Evolutionary conservation across 2,113 vertebrate species (phyloP).

Genomic region (Herpailurus yagouaroundi): DNA sequence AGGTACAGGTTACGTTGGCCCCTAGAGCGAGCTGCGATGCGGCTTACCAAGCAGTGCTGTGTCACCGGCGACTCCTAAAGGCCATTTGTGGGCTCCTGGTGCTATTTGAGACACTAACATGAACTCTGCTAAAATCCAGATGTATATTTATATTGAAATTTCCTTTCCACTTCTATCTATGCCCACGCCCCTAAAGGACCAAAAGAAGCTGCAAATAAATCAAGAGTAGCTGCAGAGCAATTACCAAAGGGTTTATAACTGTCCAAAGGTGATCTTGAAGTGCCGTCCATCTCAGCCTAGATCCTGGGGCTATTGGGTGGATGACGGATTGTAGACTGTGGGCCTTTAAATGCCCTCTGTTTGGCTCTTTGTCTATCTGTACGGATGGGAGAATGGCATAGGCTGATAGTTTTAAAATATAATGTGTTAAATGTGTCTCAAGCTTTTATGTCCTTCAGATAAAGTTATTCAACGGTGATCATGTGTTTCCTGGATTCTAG

Average conservation of each 20-base stretch:
- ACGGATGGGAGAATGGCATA: neutral
- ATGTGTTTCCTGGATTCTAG: neutral
- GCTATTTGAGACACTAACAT: neutral
- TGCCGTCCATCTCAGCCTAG: neutral
- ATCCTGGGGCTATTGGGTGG: accelerated
- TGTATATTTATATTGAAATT: neutral
- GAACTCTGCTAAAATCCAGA: neutral
- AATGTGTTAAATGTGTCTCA: neutral
- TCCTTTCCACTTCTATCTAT: neutral
- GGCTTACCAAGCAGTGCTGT: neutral
- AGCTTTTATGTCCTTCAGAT: neutral
- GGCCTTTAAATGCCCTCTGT: neutral
- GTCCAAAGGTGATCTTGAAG: neutral
- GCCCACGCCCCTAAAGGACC: neutral
- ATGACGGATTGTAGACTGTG: neutral
- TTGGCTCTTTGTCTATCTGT: neutral
- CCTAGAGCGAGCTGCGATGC: neutral
- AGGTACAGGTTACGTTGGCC: neutral
- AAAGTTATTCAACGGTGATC: neutral
- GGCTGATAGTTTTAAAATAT: neutral
- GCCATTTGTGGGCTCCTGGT: neutral
- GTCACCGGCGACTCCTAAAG: neutral
- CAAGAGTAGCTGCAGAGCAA: neutral
- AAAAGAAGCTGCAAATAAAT: neutral
- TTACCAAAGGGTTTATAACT: neutral